A percentile compares a stretch with the other conserved stretches of the same genome.
Evolutionary conservation across 1,140 invertebrate genomes (phyloP).

Genomic region (Meloidogyne exigua): DNA sequence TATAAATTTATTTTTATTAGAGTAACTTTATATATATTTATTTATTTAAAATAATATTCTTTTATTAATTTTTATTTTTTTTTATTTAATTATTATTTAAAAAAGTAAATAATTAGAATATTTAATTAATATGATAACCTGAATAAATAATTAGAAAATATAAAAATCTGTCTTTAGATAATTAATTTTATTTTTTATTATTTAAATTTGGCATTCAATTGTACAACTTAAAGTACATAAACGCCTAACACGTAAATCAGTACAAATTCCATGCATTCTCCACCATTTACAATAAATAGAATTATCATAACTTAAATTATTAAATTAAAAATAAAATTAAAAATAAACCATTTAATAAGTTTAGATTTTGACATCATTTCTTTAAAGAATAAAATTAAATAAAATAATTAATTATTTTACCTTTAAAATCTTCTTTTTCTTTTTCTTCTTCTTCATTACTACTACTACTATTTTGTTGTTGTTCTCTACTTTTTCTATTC

Average conservation of each 20-base stretch:
- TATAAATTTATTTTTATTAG: too few species aligned
- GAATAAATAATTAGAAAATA: too few species aligned
- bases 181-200: neutral
- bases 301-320: slow-evolving; percentile 48
- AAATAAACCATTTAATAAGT: neutral
- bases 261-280: slow-evolving; percentile 53
- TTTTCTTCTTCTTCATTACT: neutral
- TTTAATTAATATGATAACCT: too few species aligned
- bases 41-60: too few species aligned
- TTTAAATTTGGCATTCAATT: slow-evolving; percentile 29
- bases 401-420: too few species aligned
- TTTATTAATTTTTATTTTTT: too few species aligned
- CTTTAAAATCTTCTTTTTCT: slow-evolving; percentile 3
- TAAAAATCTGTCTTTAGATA: too few species aligned
- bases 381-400: neutral
- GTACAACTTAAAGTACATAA: slow-evolving; percentile 52
- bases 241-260: slow-evolving; percentile 37
- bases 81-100: too few species aligned
- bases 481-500: neutral
- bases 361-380: neutral
- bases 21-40: too few species aligned
- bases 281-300: slow-evolving; percentile 58
- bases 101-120: too few species aligned
- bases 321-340: neutral
- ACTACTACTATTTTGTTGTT: neutral